Evolutionary conservation across 2,113 vertebrate genomes (phyloP), one percentile per base, ranked within the genome.

Genomic region (Cacatua alba): DNA sequence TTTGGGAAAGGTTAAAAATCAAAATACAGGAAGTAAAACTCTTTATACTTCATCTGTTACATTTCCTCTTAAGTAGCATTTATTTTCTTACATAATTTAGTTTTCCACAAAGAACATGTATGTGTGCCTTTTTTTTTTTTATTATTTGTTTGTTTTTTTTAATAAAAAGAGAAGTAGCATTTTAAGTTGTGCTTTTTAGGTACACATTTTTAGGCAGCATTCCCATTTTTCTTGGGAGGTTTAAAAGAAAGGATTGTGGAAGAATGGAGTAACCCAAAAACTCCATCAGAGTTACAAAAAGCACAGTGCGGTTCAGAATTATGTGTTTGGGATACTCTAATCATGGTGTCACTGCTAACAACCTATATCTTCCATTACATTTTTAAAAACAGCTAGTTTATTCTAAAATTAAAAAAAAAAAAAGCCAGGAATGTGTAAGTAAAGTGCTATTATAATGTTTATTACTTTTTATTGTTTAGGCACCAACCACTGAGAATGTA

Each of bases 1-100:
- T 98, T 98, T 98, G 95, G 96, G 96, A 95, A 98, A 98, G 96
- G 87, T 97, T 98, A 98, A 97, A 98, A 97, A 97, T 96, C 96
- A 97, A 96, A 94, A 96, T 96, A 90, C 96, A 98, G 97, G 97
- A 98, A 98, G 97, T 82, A 88, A 94, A 97, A 91, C 96, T 97
- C 97, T 98, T 96, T 97, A 95, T 96, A 97, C 97, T 97, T 97
- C 97, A 97, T 97, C 94, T 92, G 97, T 93, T 97, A 96, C 95
- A 95, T 97, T 98, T 98, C 97, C 94, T 96, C 88, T 95, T 88
- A 94, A 88, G 93, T 93, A 96, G 72, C 91, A 95, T 96, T 97
- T 95, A 97, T 95, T 97, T 97, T 98, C 93, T 95, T 83, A 96
- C 95, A 85, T 96, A 94, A 93, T 94, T 97, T 92, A 92, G 95